Percentiles rank a stretch among this genome's conserved stretches.
Evolutionary conservation across 2,797 vertebrate genomes (phyloP).

Genomic region (Parauchenoglanis punctatus): DNA sequence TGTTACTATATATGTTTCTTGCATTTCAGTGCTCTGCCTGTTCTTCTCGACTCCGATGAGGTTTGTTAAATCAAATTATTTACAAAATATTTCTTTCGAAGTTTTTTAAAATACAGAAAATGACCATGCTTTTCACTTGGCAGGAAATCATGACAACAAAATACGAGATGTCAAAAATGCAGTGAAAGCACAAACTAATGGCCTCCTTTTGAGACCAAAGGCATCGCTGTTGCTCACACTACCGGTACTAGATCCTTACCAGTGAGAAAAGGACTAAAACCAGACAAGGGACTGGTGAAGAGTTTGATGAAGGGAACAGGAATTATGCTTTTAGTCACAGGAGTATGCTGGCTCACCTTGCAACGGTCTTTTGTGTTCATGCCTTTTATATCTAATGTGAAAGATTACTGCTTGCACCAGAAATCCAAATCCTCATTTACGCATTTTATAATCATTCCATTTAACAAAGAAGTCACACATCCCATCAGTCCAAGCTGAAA

Average conservation of each 20-base stretch:
- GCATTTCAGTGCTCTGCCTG: constrained; percentile 76
- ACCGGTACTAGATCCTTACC: neutral
- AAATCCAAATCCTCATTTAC: neutral
- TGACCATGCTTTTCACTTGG: neutral
- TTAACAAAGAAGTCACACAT: neutral
- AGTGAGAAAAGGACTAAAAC: neutral
- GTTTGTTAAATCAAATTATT: constrained; percentile 59
- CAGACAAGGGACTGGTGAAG: neutral
- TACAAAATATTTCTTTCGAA: neutral
- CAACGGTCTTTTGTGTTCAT: neutral
- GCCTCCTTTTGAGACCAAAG: neutral
- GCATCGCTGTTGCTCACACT: too few relatives aligned
- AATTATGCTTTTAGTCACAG: neutral
- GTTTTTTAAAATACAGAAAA: neutral
- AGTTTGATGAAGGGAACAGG: neutral
- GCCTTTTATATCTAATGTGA: neutral
- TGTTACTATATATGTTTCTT: constrained; percentile 31
- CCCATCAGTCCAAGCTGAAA: neutral
- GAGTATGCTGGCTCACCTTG: neutral
- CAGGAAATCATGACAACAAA: constrained; percentile 90
- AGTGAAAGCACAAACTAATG: constrained; percentile 66
- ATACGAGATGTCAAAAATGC: constrained; percentile 90
- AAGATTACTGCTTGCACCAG: neutral
- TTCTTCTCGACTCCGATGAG: constrained; percentile 85
- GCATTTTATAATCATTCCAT: neutral